Percentiles rank a stretch among this genome's conserved stretches.
These are phyloP conservation scores for Gallinago stenura DNA, from an alignment of 2,797 vertebrate genomes.

Conservation along the genomic window DNA sequence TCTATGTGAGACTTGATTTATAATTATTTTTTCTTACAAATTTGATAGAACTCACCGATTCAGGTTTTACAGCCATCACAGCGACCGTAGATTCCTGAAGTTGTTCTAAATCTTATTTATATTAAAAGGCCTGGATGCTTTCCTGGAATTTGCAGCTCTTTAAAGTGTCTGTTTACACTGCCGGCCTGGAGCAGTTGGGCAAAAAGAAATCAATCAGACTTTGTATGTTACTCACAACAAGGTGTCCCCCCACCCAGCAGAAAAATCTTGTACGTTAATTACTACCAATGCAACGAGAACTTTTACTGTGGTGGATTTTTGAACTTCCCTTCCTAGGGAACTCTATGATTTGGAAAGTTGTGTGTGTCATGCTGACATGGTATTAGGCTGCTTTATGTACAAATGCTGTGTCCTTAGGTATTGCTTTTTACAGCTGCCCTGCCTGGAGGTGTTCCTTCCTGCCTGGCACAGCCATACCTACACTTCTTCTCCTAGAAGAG, in stretches of 20 bases:
- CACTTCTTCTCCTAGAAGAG: neutral
- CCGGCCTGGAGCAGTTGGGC: neutral
- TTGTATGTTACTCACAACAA: neutral
- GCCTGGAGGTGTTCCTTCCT: neutral
- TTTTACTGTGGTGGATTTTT: neutral
- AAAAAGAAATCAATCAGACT: accelerated
- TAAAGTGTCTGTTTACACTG: neutral
- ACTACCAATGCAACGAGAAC: neutral
- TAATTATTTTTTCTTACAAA: neutral
- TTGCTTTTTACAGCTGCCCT: neutral
- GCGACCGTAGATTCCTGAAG: neutral
- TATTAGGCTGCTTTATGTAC: neutral
- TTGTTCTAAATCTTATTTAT: neutral
- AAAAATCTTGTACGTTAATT: neutral
- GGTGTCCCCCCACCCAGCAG: neutral
- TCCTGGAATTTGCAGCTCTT: neutral
- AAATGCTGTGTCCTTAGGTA: too few relatives aligned
- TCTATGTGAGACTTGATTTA: neutral
- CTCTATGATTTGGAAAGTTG: neutral
- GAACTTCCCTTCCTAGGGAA: neutral
- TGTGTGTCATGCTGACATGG: neutral
- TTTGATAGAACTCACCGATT: neutral
- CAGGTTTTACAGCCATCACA: neutral
- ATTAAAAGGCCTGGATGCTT: neutral
- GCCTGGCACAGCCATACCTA: accelerated